Base-by-base conservation (phyloP, 1,140 invertebrate genomes). In the Bombus confusus region DNA sequence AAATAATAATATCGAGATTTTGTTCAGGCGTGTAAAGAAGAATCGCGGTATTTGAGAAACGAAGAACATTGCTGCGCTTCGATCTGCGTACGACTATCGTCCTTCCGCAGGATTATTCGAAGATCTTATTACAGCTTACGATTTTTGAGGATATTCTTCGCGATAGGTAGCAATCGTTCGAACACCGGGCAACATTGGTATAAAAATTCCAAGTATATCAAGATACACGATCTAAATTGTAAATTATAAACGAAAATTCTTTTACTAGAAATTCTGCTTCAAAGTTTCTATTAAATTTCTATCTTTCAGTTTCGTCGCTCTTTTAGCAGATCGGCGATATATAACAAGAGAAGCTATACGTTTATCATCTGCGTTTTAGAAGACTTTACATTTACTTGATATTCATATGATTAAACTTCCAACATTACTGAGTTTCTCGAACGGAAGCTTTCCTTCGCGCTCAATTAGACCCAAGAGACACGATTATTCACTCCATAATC, bases 401-500 rank as follows among this genome's bases (percentile, higher is more conserved):
- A 39, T 69, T 69, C 68, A 25, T 25, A 15, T 28, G 28, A n/a
- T 41, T 41, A 72, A n/a, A 72, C 28, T 39, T 39, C 10, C 2
- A 72, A n/a, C 37, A 8, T 13, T 13, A 41, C 13, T 39, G 28
- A 28, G 22, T 64, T 76, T 59, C 74, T 9, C 31, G 31, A 37
- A 75, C 8, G 2, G 52, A 75, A 28, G 74, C 37, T 52, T 37
- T 34, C 25, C 43, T 13, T 75, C 31, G 8, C 52, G 62, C 43
- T 47, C 28, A 41, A 68, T 69, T 37, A 31, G 62, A 47, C 18
- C 9, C 34, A 37, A 25, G 13, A 37, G 74, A 28, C 47, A 59
- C 34, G 74, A 68, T 69, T 69, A 68, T 80, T 34, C 64, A 69
- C 31, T 69, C 4, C 28, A 52, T 47, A 62, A 34, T 72, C 34